Base-by-base conservation (phyloP, 1,140 invertebrate species). In the Wiebesia pumilae region DNA sequence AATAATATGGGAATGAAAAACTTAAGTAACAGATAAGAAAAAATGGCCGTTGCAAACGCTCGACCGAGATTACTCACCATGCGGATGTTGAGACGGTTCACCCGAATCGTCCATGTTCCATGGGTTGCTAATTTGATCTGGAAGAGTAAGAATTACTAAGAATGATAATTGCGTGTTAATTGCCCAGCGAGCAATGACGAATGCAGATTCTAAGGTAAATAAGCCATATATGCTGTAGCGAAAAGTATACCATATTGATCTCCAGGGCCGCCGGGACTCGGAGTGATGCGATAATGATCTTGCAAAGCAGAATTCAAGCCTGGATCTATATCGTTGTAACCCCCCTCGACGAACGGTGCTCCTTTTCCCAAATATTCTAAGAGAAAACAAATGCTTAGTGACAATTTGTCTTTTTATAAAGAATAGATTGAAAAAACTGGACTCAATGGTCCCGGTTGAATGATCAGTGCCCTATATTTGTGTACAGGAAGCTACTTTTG, bases 221-320 rank as follows among this genome's bases (percentile, higher is more conserved):
- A n/a, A 54, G 69, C 33, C 33, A 38, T 83, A 58, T 58, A 83
- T 58, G 24, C 62, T 47, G 47, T 67, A 77, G 58, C 81, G 47
- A 79, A 89, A 89, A 80, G 85, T 89, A 90, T 93, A 96, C 95
- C 95, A 93, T 96, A 96, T 93, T 95, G 94, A 90, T 96, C 95
- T 84, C 94, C 94, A 85, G 95, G 94, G 67, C 95, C 95, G 84
- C 95, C 96, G 27, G 96, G 95, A 89, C 96, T 96, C 62, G 96
- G 95, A 87, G 96, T 96, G 88, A 96, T 95, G 84, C 96, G 94
- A 93, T 97, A 97, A 91, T 96, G 95, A 90, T 96, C 96, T 88
- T 95, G 94, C 87, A 95, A 94, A 90, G 95, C 96, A 88, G 95
- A 93, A 90, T 95, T 94, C 88, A 95, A 91, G 58, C 95, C 94